Conservation (phyloP, 1,140 invertebrate species). For the Carposina sasakii region DNA sequence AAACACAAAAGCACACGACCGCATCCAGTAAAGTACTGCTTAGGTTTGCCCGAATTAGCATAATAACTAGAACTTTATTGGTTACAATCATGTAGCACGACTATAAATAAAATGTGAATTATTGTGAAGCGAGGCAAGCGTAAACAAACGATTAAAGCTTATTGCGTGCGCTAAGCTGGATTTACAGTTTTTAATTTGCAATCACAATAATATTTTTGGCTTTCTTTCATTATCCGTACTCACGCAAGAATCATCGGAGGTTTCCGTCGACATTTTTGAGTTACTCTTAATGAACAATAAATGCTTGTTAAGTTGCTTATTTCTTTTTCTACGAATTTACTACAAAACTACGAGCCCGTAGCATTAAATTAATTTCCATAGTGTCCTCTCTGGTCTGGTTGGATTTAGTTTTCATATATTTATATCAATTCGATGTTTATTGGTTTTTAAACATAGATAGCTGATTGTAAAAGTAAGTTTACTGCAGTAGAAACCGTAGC, state of each 20-base stretch:
- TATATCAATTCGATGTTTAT: too few species aligned
- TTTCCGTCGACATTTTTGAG: constrained; percentile 19
- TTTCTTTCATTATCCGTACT: constrained; percentile 30
- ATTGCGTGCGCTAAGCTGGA: constrained; percentile 45
- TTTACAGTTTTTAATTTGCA: constrained; percentile 31
- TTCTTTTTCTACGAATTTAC: too few species aligned
- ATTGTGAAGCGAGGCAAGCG: constrained; percentile 51
- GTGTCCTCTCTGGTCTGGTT: too few species aligned
- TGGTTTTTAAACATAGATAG: too few species aligned
- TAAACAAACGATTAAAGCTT: constrained; percentile 57
- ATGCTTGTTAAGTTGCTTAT: too few species aligned
- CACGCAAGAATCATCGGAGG: constrained; percentile 26
- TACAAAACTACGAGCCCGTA: too few species aligned
- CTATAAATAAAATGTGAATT: constrained; percentile 53
- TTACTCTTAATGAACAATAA: too few species aligned
- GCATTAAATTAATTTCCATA: too few species aligned
- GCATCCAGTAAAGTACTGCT: constrained; percentile 43
- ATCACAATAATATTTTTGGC: too few species aligned
- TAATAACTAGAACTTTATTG: constrained; percentile 60
- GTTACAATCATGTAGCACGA: constrained; percentile 53
- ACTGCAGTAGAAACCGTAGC: too few species aligned
- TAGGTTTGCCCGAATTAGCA: neutral
- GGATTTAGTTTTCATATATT: too few species aligned
- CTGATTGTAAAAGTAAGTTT: too few species aligned
- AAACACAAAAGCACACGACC: constrained; percentile 37